Evolutionary conservation across 2,797 vertebrate genomes (phyloP).

Genomic region (Notolepis coatsorum): DNA sequence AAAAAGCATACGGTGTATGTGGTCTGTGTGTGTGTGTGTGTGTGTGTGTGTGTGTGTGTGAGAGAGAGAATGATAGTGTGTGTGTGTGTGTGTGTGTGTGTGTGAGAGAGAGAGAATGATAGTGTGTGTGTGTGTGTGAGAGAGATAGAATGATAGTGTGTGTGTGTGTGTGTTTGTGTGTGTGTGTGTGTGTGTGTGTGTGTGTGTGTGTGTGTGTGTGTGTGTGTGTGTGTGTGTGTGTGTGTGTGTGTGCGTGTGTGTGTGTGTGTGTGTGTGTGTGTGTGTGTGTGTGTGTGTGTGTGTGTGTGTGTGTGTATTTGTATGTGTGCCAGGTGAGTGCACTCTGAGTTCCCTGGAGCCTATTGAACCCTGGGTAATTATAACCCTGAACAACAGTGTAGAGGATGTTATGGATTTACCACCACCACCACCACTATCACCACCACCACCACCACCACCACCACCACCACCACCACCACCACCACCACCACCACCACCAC

Average conservation of each 20-base stretch:
- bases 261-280: not conserved
- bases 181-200: not conserved
- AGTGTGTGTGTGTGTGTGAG: slow-evolving; percentile 1
- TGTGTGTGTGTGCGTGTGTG: not conserved
- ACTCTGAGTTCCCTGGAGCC: slow-evolving; percentile 30
- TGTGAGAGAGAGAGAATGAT: not conserved
- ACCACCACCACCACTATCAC: too few relatives aligned
- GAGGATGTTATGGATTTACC: too few relatives aligned
- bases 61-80: not conserved
- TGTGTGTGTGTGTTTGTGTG: not conserved
- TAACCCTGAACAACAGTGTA: too few relatives aligned
- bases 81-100: not conserved
- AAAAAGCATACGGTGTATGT: too few relatives aligned
- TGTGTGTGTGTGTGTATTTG: not conserved
- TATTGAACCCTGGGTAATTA: slow-evolving; percentile 31
- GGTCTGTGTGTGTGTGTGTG: slow-evolving; percentile 9
- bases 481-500: too few relatives aligned
- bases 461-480: too few relatives aligned
- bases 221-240: not conserved
- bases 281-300: not conserved
- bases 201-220: not conserved
- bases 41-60: slow-evolving; percentile 12
- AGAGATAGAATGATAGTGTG: not conserved
- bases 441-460: too few relatives aligned
- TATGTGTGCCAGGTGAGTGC: slow-evolving; percentile 36